phyloP scores from a whole-genome alignment of 2,797 vertebrate species.

The Micrastur ruficollis region DNA sequence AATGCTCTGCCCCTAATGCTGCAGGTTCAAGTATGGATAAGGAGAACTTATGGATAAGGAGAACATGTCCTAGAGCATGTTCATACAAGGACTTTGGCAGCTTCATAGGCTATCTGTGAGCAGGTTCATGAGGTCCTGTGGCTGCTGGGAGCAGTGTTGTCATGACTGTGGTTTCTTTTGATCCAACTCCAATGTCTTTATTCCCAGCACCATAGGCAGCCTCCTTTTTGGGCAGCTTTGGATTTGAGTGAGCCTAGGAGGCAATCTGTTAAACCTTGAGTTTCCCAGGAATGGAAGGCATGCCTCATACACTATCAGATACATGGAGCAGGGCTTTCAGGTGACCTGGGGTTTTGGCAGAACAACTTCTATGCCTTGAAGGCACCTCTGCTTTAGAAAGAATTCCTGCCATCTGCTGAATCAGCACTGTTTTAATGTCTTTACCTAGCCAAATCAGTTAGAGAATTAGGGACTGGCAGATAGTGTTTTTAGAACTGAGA shows the following conservation, averaged over 20 bases:
- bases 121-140: neutral
- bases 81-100: neutral
- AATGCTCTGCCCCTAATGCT: neutral
- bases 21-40: neutral
- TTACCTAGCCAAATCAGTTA: neutral
- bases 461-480: neutral
- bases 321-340: neutral
- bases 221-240: neutral
- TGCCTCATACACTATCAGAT: neutral
- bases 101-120: accelerated
- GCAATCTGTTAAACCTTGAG: neutral
- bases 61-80: neutral
- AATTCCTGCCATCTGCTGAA: neutral
- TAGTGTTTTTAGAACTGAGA: neutral
- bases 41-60: too few relatives aligned
- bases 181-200: neutral
- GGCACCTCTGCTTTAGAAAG: neutral
- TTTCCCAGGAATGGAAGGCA: neutral
- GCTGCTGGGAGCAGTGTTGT: neutral
- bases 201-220: neutral
- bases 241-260: neutral
- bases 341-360: neutral
- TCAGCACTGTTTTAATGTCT: neutral
- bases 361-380: neutral
- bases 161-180: neutral